phyloP scores from a whole-genome alignment of 2,888 invertebrate species.

The Stenurella melanura region DNA sequence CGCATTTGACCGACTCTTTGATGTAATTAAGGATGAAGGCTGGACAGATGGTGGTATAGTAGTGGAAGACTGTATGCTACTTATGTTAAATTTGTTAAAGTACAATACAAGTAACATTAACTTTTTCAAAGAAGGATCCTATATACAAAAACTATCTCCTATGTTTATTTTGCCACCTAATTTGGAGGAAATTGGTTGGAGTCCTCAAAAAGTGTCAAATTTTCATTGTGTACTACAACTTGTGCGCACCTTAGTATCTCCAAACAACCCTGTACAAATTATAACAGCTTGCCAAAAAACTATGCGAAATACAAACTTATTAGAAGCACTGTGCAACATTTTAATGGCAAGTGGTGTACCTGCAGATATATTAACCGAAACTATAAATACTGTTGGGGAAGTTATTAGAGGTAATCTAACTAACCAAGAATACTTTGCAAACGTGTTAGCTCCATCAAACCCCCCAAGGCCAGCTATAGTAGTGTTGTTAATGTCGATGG shows the following conservation, averaged over 20 bases:
- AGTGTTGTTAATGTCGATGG: conserved; percentile 97
- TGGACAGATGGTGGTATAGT: conserved; percentile 97
- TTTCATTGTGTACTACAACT: conserved; percentile 94
- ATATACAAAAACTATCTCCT: conserved; percentile 91
- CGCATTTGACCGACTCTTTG: conserved; percentile 96
- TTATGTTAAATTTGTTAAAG: conserved; percentile 94
- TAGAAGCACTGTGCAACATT: conserved; percentile 90
- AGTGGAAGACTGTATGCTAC: conserved; percentile 96
- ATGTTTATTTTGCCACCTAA: conserved; percentile 89
- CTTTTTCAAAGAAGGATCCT: conserved; percentile 98
- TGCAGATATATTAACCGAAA: conserved; percentile 96
- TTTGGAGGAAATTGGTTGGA: conserved; percentile 87
- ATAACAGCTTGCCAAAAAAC: conserved; percentile 89
- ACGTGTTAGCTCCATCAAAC: conserved; percentile 92
- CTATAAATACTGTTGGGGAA: conserved; percentile 94
- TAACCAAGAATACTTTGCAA: conserved; percentile 94
- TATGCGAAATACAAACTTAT: conserved; percentile 88
- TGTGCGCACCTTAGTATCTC: conserved; percentile 93
- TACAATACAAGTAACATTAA: conserved; percentile 98
- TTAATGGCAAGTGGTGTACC: conserved; percentile 98
- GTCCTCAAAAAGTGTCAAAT: conserved; percentile 95
- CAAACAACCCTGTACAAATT: conserved; percentile 91
- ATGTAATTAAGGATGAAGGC: conserved; percentile 85
- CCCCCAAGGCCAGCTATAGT: conserved; percentile 96
- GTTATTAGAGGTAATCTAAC: conserved; percentile 91